Evolutionary conservation across 2,113 vertebrate species (phyloP).

Genomic region (Brachirus orientalis): DNA sequence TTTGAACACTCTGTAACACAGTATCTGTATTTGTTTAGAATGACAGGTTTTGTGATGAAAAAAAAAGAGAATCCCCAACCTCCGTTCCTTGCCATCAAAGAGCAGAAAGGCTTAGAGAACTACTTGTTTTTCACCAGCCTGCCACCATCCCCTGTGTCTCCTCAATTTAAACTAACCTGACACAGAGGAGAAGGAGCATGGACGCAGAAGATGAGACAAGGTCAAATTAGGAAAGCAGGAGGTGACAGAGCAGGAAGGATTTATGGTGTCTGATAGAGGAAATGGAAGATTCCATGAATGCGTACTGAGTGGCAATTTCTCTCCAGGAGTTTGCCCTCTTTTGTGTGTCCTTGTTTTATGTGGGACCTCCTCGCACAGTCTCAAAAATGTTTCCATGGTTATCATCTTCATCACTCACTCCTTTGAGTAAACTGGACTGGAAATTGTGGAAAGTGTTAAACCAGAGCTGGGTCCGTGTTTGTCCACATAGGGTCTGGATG

Average conservation of each 20-base stretch:
- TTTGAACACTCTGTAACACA: slow-evolving; percentile 80
- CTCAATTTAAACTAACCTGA: slow-evolving; percentile 75
- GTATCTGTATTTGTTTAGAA: slow-evolving; percentile 56
- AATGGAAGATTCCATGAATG: no score
- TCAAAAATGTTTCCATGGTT: no score
- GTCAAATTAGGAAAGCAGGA: slow-evolving; percentile 34
- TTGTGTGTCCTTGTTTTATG: no score
- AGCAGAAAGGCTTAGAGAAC: slow-evolving; percentile 74
- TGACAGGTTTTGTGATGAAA: slow-evolving; percentile 63
- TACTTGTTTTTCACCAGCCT: slow-evolving; percentile 57
- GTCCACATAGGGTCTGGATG: no score
- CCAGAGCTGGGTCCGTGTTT: no score
- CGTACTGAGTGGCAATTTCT: neutral
- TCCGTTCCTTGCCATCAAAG: slow-evolving; percentile 72
- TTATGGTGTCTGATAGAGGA: slow-evolving; percentile 10
- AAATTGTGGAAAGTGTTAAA: no score
- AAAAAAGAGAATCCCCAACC: slow-evolving; percentile 1
- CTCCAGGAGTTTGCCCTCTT: no score
- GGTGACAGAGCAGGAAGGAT: slow-evolving; percentile 9
- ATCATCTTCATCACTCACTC: no score
- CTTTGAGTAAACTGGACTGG: no score
- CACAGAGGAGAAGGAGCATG: slow-evolving; percentile 37
- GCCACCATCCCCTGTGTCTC: neutral
- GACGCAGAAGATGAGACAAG: slow-evolving; percentile 41
- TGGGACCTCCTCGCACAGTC: no score